Evolutionary conservation across 2,888 invertebrate species (phyloP), one percentile per base, ranked within the genome.

Genomic region (Agrilus biguttatus): DNA sequence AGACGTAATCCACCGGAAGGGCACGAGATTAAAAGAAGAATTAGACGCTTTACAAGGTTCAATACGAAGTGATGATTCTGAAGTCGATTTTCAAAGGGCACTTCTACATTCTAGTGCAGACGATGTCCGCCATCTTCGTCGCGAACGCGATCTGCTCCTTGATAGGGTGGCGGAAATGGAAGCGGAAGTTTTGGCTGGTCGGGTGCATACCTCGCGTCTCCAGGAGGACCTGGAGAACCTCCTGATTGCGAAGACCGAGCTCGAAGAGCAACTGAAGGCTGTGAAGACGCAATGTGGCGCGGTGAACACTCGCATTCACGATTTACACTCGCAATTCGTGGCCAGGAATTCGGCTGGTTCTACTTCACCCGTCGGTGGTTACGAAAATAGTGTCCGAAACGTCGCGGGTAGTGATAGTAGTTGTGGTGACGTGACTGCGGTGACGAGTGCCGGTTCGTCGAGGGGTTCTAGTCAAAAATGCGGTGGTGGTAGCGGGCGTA

Each of bases 1-100:
- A 54, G 89, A 90, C 63, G 82, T 87, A 58, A 89, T 90, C 57
- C 87, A 89, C 58, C 74, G 83, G 46, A 86, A 81, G 56, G 77
- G 88, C 53, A 72, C 73, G 10, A 63, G 73, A 43, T 68, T 75
- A 49, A 68, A 74, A 58, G 70, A 74, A 47, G 77, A 77, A 53
- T 62, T 65, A 19, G 74, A 76, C 12, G 71, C 78, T 55, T 72
- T 83, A 49, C 80, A 82, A 42, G 73, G 68, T 19, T 67, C 72
- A 49, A 64, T 68, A 43, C 61, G 54, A 47, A 68, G 51, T 12
- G 45, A 49, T 3, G 49, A 51, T 36, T 45, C 43, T 33, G 57
- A 56, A 43, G 50, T 54, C 12, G 61, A 64, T 41, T 64, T 64
- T 49, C 60, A 61, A 46, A 55, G 56, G 48, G 60, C 48, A 45